These are phyloP conservation scores for Sternotherus odoratus DNA, from an alignment of 2,797 vertebrate species.

Conservation along the genomic window DNA sequence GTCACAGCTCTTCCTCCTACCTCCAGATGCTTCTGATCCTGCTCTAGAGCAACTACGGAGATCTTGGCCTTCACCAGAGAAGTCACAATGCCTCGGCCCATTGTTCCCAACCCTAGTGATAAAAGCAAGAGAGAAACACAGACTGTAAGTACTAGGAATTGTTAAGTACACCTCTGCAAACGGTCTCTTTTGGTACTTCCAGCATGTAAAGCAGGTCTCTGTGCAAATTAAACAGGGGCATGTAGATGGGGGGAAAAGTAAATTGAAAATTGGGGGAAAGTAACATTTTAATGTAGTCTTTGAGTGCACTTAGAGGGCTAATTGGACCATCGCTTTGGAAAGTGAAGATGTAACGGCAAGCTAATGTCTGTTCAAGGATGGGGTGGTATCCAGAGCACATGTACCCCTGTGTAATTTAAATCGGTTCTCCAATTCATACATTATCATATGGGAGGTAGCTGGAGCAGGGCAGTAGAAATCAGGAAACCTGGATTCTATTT, in stretches of 20 bases:
- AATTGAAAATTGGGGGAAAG: background rate
- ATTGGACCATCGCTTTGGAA: background rate
- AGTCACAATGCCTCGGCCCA: constrained; percentile 91
- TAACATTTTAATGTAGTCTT: background rate
- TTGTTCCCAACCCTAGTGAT: constrained; percentile 91
- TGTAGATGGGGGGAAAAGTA: background rate
- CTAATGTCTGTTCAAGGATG: background rate
- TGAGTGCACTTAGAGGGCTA: background rate
- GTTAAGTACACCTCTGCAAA: background rate
- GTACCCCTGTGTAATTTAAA: background rate
- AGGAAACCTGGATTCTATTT: background rate
- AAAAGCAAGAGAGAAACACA: constrained; percentile 55
- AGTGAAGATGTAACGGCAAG: background rate
- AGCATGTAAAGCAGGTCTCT: background rate
- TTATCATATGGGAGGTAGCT: background rate
- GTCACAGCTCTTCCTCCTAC: constrained; percentile 82
- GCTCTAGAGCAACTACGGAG: constrained; percentile 90
- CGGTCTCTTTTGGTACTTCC: background rate
- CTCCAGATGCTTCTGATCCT: constrained; percentile 84
- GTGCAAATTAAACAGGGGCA: background rate
- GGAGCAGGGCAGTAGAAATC: background rate
- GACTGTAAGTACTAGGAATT: background rate
- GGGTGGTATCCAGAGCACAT: background rate
- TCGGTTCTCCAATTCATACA: background rate
- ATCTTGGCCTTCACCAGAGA: constrained; percentile 87